Percentiles rank a stretch among this genome's conserved stretches.
Evolutionary conservation across 2,797 vertebrate genomes (phyloP).

Genomic region (Sebastes minor): DNA sequence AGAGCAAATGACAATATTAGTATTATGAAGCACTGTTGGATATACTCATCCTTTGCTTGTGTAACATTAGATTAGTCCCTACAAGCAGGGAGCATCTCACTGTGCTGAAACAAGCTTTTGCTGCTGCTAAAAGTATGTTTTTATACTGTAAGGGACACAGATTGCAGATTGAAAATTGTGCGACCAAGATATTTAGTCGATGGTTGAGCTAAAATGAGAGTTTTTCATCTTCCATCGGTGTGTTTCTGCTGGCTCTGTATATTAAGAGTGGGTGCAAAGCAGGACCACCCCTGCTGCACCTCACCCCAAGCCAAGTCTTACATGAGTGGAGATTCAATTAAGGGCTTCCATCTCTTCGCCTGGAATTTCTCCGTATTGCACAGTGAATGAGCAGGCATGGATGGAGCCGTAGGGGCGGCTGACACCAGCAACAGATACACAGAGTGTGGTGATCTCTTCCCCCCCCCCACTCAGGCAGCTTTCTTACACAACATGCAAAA

Average conservation of each 20-base stretch:
- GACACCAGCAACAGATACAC: slow-evolving; percentile 36
- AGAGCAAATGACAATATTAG: background rate
- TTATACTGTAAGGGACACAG: background rate
- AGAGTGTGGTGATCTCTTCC: background rate
- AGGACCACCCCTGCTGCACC: background rate
- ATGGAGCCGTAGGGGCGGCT: slow-evolving; percentile 27
- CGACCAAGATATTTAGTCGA: background rate
- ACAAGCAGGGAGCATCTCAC: background rate
- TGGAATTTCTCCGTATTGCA: slow-evolving; percentile 48
- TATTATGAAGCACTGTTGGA: background rate
- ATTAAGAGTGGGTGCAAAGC: slow-evolving; percentile 27
- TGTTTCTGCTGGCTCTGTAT: slow-evolving; percentile 35
- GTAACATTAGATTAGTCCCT: slow-evolving; percentile 6
- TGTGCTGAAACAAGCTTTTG: background rate
- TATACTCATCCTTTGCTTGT: background rate
- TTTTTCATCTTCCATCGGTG: slow-evolving; percentile 7
- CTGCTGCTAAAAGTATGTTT: background rate
- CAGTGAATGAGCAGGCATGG: slow-evolving; percentile 41
- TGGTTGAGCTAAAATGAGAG: background rate
- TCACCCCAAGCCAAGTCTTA: slow-evolving; percentile 47
- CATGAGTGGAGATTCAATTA: slow-evolving; percentile 69
- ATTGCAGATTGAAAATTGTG: background rate
- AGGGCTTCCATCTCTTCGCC: slow-evolving; percentile 34
- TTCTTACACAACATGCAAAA: background rate
- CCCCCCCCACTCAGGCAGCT: background rate